These are phyloP conservation scores for Pantherophis vulpinus DNA, from an alignment of 2,797 vertebrate species.

Conservation along the genomic window DNA sequence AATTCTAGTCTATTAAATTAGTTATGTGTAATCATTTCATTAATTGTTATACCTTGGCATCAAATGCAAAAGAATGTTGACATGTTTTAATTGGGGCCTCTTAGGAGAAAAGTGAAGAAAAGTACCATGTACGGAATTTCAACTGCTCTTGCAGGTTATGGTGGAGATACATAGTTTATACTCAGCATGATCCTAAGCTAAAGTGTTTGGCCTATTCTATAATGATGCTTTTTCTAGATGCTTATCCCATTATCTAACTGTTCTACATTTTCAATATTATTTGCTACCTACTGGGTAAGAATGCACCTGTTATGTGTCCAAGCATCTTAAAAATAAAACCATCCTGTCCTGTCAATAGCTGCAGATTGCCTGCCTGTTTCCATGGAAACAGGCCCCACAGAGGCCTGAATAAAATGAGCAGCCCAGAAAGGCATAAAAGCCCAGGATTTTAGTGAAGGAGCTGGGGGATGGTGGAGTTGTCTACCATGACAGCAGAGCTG, in stretches of 20 bases:
- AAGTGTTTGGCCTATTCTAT: rapidly evolving
- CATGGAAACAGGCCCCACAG: conserved; percentile 54
- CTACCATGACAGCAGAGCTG: rapidly evolving
- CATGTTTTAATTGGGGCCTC: neutral
- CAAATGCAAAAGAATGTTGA: neutral
- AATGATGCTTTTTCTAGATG: conserved; percentile 44
- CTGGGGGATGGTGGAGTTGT: neutral
- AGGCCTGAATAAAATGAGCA: conserved; percentile 49
- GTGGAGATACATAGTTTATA: neutral
- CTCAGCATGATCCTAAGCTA: neutral
- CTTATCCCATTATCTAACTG: conserved; percentile 52
- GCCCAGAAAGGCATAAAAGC: conserved; percentile 16
- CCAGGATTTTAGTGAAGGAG: neutral
- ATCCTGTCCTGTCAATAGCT: conserved; percentile 60
- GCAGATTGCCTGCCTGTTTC: conserved; percentile 59
- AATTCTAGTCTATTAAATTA: neutral
- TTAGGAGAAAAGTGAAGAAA: neutral
- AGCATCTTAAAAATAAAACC: conserved; percentile 51
- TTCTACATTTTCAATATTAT: conserved; percentile 42
- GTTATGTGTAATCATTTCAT: neutral
- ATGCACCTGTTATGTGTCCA: conserved; percentile 63
- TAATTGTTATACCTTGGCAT: neutral
- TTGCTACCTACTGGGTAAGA: conserved; percentile 49
- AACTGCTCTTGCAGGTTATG: rapidly evolving
- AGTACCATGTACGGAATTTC: neutral